These are phyloP conservation scores for Panagrolaimus sp. DNA, from an alignment of 1,140 invertebrate species.

Conservation along the genomic window DNA sequence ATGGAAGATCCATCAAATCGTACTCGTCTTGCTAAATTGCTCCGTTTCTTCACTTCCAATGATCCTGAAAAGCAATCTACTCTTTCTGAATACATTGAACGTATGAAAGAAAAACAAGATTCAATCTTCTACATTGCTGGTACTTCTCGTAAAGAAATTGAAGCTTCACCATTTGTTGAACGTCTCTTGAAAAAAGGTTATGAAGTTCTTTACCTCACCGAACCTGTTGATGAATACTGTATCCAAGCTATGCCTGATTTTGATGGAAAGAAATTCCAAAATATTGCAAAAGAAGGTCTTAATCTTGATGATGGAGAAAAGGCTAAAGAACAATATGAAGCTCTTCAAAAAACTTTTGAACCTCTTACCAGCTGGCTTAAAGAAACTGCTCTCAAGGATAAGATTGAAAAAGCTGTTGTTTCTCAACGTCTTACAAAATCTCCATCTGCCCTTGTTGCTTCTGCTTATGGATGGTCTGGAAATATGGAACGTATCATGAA, in stretches of 20 bases:
- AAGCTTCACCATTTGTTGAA: slow-evolving; percentile 91
- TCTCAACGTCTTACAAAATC: slow-evolving; percentile 85
- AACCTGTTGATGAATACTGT: slow-evolving; percentile 96
- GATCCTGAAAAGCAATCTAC: slow-evolving; percentile 69
- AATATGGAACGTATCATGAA: slow-evolving; percentile 96
- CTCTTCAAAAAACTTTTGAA: slow-evolving; percentile 75
- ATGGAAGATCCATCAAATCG: slow-evolving; percentile 96
- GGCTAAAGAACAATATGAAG: slow-evolving; percentile 76
- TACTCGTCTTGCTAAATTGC: slow-evolving; percentile 84
- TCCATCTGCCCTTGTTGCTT: slow-evolving; percentile 91
- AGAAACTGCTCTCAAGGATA: slow-evolving; percentile 77
- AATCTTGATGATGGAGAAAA: slow-evolving; percentile 73
- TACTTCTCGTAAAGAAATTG: slow-evolving; percentile 75
- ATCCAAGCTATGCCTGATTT: slow-evolving; percentile 95
- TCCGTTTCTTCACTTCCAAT: slow-evolving; percentile 82
- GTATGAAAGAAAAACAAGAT: slow-evolving; percentile 96
- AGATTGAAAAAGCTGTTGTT: slow-evolving; percentile 75
- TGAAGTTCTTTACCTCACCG: slow-evolving; percentile 88
- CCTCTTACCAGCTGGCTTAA: slow-evolving; percentile 84
- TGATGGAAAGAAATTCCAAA: slow-evolving; percentile 96
- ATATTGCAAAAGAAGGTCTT: slow-evolving; percentile 96
- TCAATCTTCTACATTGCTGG: slow-evolving; percentile 95
- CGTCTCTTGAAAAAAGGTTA: slow-evolving; percentile 84
- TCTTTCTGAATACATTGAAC: slow-evolving; percentile 79
- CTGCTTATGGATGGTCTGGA: slow-evolving; percentile 90